A percentile compares a stretch with the other conserved stretches of the same genome.
Conservation (phyloP, 2,797 vertebrate genomes). For the Lutra lutra region DNA sequence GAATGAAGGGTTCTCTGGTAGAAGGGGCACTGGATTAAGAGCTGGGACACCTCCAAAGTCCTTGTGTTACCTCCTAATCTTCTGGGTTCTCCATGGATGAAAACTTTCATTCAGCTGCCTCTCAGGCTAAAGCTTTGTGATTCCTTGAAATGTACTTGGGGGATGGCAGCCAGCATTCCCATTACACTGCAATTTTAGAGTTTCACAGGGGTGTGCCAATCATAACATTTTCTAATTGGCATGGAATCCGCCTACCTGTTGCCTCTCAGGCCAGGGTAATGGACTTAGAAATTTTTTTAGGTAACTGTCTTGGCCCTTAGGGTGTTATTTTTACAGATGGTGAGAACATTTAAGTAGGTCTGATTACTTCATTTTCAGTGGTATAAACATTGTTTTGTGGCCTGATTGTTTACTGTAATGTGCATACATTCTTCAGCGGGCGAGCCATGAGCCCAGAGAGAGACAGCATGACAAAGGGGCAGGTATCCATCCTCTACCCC, state of each 20-base stretch:
- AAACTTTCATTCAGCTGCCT: slow-evolving; percentile 29
- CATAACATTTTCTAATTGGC: slow-evolving; percentile 62
- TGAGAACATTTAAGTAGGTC: slow-evolving; percentile 59
- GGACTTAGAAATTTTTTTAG: slow-evolving; percentile 5
- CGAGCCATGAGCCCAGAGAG: not conserved
- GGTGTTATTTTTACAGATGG: slow-evolving; percentile 67
- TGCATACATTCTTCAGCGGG: not conserved
- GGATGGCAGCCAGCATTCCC: slow-evolving; percentile 61
- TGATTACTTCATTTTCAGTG: slow-evolving; percentile 69
- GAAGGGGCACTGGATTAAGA: not conserved
- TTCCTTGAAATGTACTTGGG: slow-evolving; percentile 65
- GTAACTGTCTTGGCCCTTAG: slow-evolving; percentile 39
- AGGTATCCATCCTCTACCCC: not conserved
- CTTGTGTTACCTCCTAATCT: not conserved
- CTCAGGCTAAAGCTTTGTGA: slow-evolving; percentile 14
- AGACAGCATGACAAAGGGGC: not conserved
- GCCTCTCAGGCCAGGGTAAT: not conserved
- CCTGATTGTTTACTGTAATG: slow-evolving; percentile 14
- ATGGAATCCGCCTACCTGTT: slow-evolving; percentile 54
- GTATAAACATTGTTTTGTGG: slow-evolving; percentile 64
- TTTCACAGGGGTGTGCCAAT: slow-evolving; percentile 10
- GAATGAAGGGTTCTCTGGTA: not conserved
- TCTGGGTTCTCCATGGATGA: not conserved
- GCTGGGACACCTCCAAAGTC: not conserved
- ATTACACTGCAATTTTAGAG: slow-evolving; percentile 53